Evolutionary conservation across 53 echinoderm and acorn worm species (phyloP), one percentile per base, ranked within the genome.

Genomic region (Hippasteria phrygiana): DNA sequence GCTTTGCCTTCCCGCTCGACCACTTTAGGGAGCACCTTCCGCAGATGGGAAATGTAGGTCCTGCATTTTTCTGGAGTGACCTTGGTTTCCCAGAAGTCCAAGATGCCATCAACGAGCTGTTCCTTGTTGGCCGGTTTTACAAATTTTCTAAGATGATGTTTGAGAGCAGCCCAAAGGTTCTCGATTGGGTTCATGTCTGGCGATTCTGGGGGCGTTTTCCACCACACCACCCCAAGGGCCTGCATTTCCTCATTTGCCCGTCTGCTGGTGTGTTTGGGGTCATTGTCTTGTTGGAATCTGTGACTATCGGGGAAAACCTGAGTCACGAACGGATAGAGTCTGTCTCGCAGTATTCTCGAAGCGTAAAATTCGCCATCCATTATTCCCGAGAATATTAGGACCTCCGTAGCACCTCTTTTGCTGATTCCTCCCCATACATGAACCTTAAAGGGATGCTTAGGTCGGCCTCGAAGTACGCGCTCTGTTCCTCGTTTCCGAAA

Each of bases 151-250:
- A 94, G 77, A 47, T 71, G 72, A 32, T 87, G 72, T 35, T 94
- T 94, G 9, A 92, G 27, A 1, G 87, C 87, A 11, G 83, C 85
- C 90, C 92, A 94, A 0, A 94, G 45, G 13, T 78, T 80, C 43
- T 92, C 93, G 22, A 91, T 93, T 28, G 95, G 95, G 37, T 95
- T 93, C 10, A 95, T 34, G 39, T 95, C 95, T 40, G 93, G 93
- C 0, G 64, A 71, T 69, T 90, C 93, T 20, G 95, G 37, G 14
- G 90, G 93, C 2, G 89, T 93, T 47, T 76, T 80, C 86, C 86
- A 90, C 90, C 90, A 92, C n/a, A 71, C 79, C 0, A 95, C 83
- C 1, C 59, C 87, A 14, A 20, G 14, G 9, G 20, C 42, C 20
- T 35, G 31, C 93, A 93, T 91, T 43, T 43, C 88, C 6, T 91